Evolutionary conservation across 2,113 vertebrate species (phyloP).

Genomic region (Ophthalmolycus amberensis): DNA sequence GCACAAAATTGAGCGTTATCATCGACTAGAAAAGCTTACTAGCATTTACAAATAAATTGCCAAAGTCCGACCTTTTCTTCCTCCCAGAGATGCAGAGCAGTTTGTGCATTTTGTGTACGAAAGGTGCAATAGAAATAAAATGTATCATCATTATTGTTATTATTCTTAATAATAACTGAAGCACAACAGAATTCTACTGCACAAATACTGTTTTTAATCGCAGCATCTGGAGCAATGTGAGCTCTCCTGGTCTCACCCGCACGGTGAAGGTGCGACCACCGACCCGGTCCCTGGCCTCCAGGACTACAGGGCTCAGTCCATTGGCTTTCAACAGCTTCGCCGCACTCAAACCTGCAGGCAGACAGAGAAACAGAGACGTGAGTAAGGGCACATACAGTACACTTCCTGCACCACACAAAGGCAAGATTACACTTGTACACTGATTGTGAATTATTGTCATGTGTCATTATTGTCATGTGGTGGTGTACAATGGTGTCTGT

Average conservation of each 20-base stretch:
- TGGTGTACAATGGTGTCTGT: neutral
- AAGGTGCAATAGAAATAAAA: neutral
- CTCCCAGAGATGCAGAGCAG: too few relatives aligned
- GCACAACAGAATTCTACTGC: neutral
- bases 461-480: neutral
- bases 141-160: too few relatives aligned
- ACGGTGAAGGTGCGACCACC: conserved; percentile 94
- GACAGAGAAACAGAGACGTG: neutral
- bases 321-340: conserved; percentile 91
- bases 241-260: conserved; percentile 82
- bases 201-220: neutral
- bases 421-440: neutral
- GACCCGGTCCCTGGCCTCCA: conserved; percentile 95
- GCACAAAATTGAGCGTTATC: too few relatives aligned
- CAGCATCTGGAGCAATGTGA: neutral
- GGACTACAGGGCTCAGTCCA: conserved; percentile 89
- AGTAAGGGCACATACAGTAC: neutral
- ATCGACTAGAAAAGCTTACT: too few relatives aligned
- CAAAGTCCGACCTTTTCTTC: too few relatives aligned
- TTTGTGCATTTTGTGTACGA: neutral
- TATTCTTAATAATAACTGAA: neutral
- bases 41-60: too few relatives aligned
- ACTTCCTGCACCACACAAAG: neutral
- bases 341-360: conserved; percentile 89
- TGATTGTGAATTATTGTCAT: neutral